Evolutionary conservation across 2,113 vertebrate genomes (phyloP).

Genomic region (Lucifuga dentata): DNA sequence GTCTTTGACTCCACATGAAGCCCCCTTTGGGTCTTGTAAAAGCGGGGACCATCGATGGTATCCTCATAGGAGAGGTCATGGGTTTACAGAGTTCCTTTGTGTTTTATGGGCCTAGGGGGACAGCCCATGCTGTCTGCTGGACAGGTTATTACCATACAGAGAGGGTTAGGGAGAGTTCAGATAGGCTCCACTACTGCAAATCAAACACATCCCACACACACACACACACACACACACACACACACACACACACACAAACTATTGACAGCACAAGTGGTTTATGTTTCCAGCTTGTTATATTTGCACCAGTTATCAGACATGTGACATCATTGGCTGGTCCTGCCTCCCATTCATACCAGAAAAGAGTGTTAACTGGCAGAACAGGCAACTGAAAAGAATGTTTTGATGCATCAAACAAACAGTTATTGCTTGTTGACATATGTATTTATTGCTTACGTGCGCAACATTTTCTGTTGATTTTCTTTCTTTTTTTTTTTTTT

Average conservation of each 20-base stretch:
- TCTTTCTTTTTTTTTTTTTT: too few relatives aligned
- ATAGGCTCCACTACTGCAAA: slow-evolving; percentile 66
- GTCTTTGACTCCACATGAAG: slow-evolving; percentile 55
- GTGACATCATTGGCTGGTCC: slow-evolving; percentile 53
- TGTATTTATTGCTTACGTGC: too few relatives aligned
- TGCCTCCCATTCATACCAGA: slow-evolving; percentile 10
- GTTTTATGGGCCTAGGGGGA: slow-evolving; percentile 74
- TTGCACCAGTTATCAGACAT: slow-evolving; percentile 37
- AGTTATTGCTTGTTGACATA: too few relatives aligned
- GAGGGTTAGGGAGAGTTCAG: slow-evolving; percentile 79
- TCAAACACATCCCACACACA: slow-evolving; percentile 63
- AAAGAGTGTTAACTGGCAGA: background rate
- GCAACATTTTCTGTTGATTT: too few relatives aligned
- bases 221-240: slow-evolving; percentile 45
- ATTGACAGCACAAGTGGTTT: slow-evolving; percentile 68
- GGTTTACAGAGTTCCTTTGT: slow-evolving; percentile 78
- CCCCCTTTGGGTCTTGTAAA: slow-evolving; percentile 72
- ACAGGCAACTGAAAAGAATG: background rate
- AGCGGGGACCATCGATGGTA: slow-evolving; percentile 62
- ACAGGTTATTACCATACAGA: slow-evolving; percentile 68
- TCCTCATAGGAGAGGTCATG: slow-evolving; percentile 71
- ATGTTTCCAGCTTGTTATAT: slow-evolving; percentile 63
- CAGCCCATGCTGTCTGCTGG: slow-evolving; percentile 53
- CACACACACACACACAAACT: slow-evolving; percentile 41
- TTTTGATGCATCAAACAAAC: too few relatives aligned